Evolutionary conservation across 2,113 vertebrate species (phyloP).

Genomic region (Nibea coibor): DNA sequence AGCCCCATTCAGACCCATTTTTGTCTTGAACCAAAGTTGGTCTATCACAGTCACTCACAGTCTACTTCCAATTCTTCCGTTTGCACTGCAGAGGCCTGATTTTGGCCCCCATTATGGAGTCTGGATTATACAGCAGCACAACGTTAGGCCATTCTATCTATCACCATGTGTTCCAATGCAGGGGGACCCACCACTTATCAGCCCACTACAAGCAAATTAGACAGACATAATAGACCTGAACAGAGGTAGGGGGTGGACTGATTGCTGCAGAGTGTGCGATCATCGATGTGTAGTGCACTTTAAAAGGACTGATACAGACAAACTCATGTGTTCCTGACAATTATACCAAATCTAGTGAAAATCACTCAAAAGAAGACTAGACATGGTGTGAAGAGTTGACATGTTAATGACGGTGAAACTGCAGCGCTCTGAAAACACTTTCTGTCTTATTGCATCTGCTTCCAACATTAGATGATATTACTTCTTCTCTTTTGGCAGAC

Average conservation of each 20-base stretch:
- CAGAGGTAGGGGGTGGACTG: slow-evolving; percentile 28
- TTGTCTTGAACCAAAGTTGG: slow-evolving; percentile 35
- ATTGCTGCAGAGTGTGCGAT: slow-evolving; percentile 13
- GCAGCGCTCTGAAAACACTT: slow-evolving; percentile 1
- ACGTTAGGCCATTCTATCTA: slow-evolving; percentile 49
- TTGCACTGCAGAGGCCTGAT: slow-evolving; percentile 17
- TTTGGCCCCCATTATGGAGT: slow-evolving; percentile 16
- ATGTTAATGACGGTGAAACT: slow-evolving; percentile 18
- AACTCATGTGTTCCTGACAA: slow-evolving; percentile 17
- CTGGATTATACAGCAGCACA: slow-evolving; percentile 32
- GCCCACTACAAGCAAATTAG: slow-evolving; percentile 61
- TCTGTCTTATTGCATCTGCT: background rate
- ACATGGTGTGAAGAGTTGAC: slow-evolving; percentile 33
- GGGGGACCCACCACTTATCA: slow-evolving; percentile 62
- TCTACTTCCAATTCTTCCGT: slow-evolving; percentile 30
- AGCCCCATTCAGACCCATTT: slow-evolving; percentile 18
- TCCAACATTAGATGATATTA: background rate
- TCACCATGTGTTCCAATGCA: slow-evolving; percentile 38
- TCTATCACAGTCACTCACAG: slow-evolving; percentile 8
- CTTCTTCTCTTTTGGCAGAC: slow-evolving; percentile 14
- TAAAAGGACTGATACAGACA: slow-evolving; percentile 17
- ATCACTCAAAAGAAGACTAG: slow-evolving; percentile 13
- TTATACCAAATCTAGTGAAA: slow-evolving; percentile 21
- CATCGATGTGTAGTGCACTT: slow-evolving; percentile 36
- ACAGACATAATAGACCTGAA: slow-evolving; percentile 50